phyloP scores from a whole-genome alignment of 2,113 vertebrate genomes.

The Dascyllus trimaculatus region DNA sequence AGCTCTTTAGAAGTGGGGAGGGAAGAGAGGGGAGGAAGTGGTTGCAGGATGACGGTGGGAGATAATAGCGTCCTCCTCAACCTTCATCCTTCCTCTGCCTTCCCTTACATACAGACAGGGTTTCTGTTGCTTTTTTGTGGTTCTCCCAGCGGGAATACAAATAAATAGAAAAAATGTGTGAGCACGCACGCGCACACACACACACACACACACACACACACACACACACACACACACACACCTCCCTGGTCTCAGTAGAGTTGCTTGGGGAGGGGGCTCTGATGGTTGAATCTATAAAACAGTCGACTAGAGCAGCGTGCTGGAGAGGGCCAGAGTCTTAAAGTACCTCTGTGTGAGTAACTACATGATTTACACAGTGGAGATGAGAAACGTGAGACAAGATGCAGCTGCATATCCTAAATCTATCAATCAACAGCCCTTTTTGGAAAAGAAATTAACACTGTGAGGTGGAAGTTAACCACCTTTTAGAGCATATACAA shows the following conservation, averaged over 20 bases:
- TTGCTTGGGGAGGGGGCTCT: neutral
- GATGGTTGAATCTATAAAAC: slow-evolving; percentile 27
- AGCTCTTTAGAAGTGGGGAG: slow-evolving; percentile 39
- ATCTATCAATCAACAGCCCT: too few relatives aligned
- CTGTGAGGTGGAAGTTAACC: too few relatives aligned
- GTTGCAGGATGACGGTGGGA: slow-evolving; percentile 59
- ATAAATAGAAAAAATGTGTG: slow-evolving; percentile 17
- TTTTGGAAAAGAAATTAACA: too few relatives aligned
- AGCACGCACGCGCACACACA: too few relatives aligned
- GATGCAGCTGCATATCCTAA: too few relatives aligned
- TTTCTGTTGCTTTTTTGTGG: slow-evolving; percentile 1
- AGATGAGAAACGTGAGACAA: too few relatives aligned
- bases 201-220: neutral
- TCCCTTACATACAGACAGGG: neutral
- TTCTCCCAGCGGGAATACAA: slow-evolving; percentile 22
- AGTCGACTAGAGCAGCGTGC: neutral
- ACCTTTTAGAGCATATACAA: too few relatives aligned
- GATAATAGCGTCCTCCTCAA: slow-evolving; percentile 53
- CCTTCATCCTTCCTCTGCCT: slow-evolving; percentile 61
- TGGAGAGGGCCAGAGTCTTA: neutral
- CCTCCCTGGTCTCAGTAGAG: neutral
- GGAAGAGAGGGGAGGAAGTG: slow-evolving; percentile 63
- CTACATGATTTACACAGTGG: too few relatives aligned
- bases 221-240: neutral
- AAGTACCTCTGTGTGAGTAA: neutral